Evolutionary conservation across 2,113 vertebrate genomes (phyloP).

Genomic region (Oryzias celebensis): DNA sequence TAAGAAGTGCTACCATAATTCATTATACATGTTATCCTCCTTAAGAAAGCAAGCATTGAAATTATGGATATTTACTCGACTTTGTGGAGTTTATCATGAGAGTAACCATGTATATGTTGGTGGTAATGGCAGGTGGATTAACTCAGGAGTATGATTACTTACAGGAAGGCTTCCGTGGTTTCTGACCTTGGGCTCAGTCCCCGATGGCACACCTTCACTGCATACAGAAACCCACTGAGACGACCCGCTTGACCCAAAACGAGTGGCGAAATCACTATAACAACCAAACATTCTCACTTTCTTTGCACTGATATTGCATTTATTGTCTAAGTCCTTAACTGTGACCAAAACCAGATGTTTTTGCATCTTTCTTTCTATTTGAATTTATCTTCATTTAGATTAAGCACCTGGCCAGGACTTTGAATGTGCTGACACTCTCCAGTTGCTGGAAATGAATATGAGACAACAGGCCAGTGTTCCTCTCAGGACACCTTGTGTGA

Average conservation of each 20-base stretch:
- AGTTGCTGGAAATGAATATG: conserved; percentile 33
- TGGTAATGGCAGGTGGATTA: conserved; percentile 40
- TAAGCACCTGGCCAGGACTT: conserved; percentile 46
- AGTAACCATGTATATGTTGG: neutral
- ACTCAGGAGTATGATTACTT: conserved; percentile 25
- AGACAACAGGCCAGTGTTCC: conserved; percentile 60
- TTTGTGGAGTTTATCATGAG: neutral
- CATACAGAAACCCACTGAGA: conserved; percentile 37
- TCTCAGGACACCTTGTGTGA: conserved; percentile 42
- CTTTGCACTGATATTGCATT: neutral
- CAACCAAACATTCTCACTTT: conserved; percentile 3
- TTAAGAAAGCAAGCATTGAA: neutral
- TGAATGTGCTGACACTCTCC: conserved; percentile 49
- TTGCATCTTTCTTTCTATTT: conserved; percentile 8
- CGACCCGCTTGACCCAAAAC: conserved; percentile 40
- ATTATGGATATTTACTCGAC: no score
- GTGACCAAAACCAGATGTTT: neutral
- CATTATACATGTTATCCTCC: neutral
- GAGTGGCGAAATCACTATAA: conserved; percentile 14
- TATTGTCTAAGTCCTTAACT: no score
- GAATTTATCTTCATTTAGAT: conserved; percentile 18
- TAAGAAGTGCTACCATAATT: neutral
- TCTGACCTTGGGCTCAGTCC: conserved; percentile 57
- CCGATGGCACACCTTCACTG: conserved; percentile 42
- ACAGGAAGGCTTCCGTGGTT: conserved; percentile 47